Evolutionary conservation across 2,888 invertebrate genomes (phyloP), one percentile per base, ranked within the genome.

Genomic region (Choristoneura rosaceana): DNA sequence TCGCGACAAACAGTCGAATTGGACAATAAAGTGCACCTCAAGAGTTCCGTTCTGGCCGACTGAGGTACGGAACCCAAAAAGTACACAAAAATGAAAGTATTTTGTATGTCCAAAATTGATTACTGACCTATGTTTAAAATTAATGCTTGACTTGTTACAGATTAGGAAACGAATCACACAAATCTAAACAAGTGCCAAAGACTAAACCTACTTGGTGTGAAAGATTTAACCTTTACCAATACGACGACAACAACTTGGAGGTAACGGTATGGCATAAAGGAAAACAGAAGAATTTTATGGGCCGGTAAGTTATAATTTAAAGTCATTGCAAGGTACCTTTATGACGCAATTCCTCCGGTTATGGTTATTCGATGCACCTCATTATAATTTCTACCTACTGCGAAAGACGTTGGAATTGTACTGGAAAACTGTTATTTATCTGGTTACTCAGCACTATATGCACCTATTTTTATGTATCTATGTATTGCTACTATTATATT

Each of bases 201-300:
- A 84, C 89, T 5, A 91, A 91, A 73, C 81, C 89, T 14, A 86
- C 86, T 73, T 94, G 93, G 93, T 86, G 91, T 62, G 93, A 94
- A 73, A 82, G 90, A 75, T 93, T 94, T 75, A 93, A 94, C 80
- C 74, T 94, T 43, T 84, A 91, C 74, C 75, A 90, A 12, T 90
- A 93, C 70, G 93, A 93, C 63, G 91, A 93, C 71, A 90, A 77
- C 75, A 81, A 80, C 67, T 80, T 94, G 74, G 93, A 94, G 80
- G 83, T 92, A 69, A 90, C 91, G 64, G 87, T 93, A 41, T 93
- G 92, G 93, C 89, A 91, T 75, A 94, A 93, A 82, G 91, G 88
- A 43, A 93, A 90, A 80, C 92, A 92, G 79, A 94, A 93, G 77
- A 89, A 84, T 73, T 94, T 93, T 74, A 90, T 94, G 89, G 93